Evolutionary conservation across 2,113 vertebrate genomes (phyloP), one percentile per base, ranked within the genome.

Genomic region (Pimephales promelas): DNA sequence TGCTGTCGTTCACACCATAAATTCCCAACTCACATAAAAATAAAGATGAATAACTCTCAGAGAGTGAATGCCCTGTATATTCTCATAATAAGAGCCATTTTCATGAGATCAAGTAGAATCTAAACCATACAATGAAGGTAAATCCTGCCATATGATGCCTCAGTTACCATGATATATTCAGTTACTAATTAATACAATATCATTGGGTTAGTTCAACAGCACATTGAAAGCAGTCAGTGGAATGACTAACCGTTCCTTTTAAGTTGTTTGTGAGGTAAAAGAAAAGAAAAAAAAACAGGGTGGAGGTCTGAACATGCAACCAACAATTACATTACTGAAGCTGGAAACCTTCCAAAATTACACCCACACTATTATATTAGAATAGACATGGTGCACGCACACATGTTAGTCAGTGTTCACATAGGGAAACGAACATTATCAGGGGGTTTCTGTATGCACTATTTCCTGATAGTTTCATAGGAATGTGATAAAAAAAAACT

Each of bases 111-210:
- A 79, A 64, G 43, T 10, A 49, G 59, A 64, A 79, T 26, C 43
- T 79, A 18, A 79, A 66, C 18, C 18, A 64, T 79, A 54, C 31
- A 79, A 79, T 79, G 14, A 49, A 66, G 59, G 43, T 79, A 45
- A 49, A n/a, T 28, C n/a, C 40, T 79, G 59, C 24, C 49, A 79
- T 34, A 64, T 31, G 78, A 79, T 64, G 59, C 40, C 61, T 31
- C 16, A 22, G 24, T 64, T 49, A 47, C 26, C 24, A 47, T n/a
- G 1, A 49, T 31, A 28, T 28, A 64, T 79, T 64, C 49, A 16
- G 49, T 79, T 49, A 62, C 31, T 18, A 79, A 66, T 47, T 66
- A 24, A 47, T 28, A 62, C 16, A 45, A 20, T 26, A 74, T 31
- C 77, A 49, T 34, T 49, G 26, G 59, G 26, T n/a, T 10, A 74